Percentiles rank a stretch among this genome's conserved stretches.
Evolutionary conservation across 2,113 vertebrate species (phyloP).

Genomic region (Monarcha castaneiventris): DNA sequence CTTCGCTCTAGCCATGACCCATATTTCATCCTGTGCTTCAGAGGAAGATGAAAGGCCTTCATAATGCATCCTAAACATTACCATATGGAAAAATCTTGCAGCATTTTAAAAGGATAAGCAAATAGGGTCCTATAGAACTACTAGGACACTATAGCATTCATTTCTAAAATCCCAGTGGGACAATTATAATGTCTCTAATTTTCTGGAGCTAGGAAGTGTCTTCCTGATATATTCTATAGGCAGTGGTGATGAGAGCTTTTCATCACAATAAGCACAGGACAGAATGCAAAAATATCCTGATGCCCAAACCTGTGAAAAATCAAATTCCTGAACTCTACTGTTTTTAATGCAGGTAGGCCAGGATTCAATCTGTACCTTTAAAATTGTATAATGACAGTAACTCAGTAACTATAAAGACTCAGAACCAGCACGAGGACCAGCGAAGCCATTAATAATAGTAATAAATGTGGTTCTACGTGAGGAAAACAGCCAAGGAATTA

Average conservation of each 20-base stretch:
- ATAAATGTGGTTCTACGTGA: neutral
- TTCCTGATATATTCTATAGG: neutral
- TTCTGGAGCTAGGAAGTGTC: neutral
- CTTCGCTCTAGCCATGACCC: neutral
- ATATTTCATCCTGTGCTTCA: conserved; percentile 8
- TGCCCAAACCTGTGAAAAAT: neutral
- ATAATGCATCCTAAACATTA: conserved; percentile 39
- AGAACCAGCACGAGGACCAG: neutral
- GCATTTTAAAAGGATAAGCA: conserved; percentile 7
- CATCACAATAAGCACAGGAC: neutral
- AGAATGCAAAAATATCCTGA: neutral
- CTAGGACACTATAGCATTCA: neutral
- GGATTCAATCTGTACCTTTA: neutral
- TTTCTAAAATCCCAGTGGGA: neutral
- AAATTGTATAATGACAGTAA: neutral
- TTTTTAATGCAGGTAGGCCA: neutral
- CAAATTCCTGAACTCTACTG: neutral
- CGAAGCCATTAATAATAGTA: conserved; percentile 28
- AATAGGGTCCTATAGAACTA: neutral
- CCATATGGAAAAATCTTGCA: conserved; percentile 34
- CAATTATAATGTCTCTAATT: neutral
- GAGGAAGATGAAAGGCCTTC: conserved; percentile 41
- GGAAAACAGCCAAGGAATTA: conserved; percentile 9
- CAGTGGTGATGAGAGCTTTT: neutral
- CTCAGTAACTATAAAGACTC: neutral